These are phyloP conservation scores for Zaprionus africanus DNA, from an alignment of 1,140 invertebrate genomes.

Conservation along the genomic window DNA sequence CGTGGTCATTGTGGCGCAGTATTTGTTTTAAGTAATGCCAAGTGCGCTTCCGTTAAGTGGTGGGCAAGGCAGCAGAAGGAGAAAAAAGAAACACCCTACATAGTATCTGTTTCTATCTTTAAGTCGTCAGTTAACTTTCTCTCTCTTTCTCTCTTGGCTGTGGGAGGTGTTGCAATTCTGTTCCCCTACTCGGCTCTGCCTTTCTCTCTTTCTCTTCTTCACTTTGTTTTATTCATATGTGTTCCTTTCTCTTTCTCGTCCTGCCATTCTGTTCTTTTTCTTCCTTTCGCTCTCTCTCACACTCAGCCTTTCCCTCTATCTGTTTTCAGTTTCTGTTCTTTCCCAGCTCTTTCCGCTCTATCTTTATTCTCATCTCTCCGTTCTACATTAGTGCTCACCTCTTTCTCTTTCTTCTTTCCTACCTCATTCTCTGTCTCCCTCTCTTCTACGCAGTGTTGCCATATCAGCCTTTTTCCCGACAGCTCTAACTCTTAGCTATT, in stretches of 20 bases:
- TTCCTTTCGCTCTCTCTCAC: not conserved
- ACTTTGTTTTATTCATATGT: no score
- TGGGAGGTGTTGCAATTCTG: not conserved
- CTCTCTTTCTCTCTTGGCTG: not conserved
- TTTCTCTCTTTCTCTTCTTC: not conserved
- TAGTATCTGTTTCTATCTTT: not conserved
- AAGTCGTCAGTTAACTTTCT: not conserved
- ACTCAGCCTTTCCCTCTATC: not conserved
- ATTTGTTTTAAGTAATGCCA: constrained; percentile 49
- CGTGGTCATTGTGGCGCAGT: constrained; percentile 52
- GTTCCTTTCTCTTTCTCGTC: no score
- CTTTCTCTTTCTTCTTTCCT: not conserved
- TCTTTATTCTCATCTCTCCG: no score
- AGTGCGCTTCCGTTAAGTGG: constrained; percentile 19
- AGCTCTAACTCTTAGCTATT: not conserved
- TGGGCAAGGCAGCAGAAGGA: not conserved
- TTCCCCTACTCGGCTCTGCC: not conserved
- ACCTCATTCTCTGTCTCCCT: not conserved
- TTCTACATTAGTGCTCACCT: no score
- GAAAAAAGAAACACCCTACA: not conserved
- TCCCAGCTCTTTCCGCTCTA: not conserved
- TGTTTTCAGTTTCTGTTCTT: no score
- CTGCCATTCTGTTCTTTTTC: no score
- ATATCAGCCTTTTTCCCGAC: not conserved
- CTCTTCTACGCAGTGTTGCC: not conserved